These are phyloP conservation scores for Pristis pectinata DNA, from an alignment of 2,797 vertebrate species.

Conservation along the genomic window DNA sequence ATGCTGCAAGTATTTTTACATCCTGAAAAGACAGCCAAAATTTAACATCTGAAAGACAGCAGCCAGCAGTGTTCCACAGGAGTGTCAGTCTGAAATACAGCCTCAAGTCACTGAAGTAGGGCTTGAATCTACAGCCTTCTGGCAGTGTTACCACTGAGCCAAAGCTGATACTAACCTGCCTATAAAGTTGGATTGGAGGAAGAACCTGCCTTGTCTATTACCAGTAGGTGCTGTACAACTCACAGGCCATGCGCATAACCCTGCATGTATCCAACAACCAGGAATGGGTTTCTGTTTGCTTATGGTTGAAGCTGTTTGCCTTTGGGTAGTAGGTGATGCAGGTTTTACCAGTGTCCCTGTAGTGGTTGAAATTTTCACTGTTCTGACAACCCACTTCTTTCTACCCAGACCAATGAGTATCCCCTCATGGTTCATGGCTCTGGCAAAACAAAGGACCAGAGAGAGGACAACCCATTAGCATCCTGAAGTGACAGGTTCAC, in stretches of 20 bases:
- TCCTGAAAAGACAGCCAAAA: too few relatives aligned
- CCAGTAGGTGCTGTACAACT: not conserved
- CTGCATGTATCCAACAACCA: not conserved
- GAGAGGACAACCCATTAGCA: not conserved
- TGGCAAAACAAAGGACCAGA: not conserved
- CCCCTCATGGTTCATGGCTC: not conserved
- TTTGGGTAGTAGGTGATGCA: not conserved
- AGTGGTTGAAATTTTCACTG: not conserved
- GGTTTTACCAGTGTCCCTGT: not conserved
- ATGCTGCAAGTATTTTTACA: too few relatives aligned
- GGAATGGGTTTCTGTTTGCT: not conserved
- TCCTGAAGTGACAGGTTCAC: not conserved
- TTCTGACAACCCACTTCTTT: not conserved
- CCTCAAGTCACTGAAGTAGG: too few relatives aligned
- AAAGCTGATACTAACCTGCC: not conserved
- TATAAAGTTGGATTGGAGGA: not conserved
- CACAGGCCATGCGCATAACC: not conserved
- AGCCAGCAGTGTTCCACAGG: too few relatives aligned
- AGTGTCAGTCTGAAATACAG: too few relatives aligned
- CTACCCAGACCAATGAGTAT: not conserved
- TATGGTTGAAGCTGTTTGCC: not conserved
- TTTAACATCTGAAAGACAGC: not conserved
- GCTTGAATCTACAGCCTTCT: too few relatives aligned
- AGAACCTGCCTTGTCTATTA: too few relatives aligned
- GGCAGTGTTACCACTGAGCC: not conserved